Percentiles rank a stretch among this genome's conserved stretches.
These are phyloP conservation scores for Pedetes capensis DNA, from an alignment of 2,113 vertebrate genomes.

Conservation along the genomic window DNA sequence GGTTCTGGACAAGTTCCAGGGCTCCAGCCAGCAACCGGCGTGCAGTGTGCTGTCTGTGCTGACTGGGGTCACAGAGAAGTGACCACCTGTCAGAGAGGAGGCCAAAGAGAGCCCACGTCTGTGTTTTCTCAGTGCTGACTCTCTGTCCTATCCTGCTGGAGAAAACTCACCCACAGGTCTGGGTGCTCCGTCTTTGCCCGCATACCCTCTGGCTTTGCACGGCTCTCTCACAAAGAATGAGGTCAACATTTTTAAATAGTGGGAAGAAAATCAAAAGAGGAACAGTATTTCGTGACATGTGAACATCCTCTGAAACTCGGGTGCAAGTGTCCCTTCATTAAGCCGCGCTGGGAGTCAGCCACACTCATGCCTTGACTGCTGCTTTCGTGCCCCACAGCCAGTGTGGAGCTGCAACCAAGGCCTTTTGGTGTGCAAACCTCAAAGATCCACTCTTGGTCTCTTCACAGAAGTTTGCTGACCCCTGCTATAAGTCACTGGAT, in stretches of 20 bases:
- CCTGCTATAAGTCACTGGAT: neutral
- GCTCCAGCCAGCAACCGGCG: neutral
- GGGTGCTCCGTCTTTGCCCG: neutral
- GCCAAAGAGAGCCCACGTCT: neutral
- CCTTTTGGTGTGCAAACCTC: neutral
- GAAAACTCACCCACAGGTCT: neutral
- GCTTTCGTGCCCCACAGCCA: neutral
- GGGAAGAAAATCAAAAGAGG: neutral
- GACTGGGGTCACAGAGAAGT: neutral
- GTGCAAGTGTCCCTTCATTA: neutral
- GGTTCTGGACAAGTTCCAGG: neutral
- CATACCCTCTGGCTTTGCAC: neutral
- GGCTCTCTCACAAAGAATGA: neutral
- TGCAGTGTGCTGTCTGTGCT: neutral
- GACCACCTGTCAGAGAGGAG: rapidly evolving
- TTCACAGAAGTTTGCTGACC: neutral
- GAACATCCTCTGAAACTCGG: neutral
- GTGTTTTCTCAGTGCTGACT: rapidly evolving
- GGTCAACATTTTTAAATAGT: neutral
- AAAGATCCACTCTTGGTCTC: neutral
- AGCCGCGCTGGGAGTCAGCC: neutral
- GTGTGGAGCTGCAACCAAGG: neutral
- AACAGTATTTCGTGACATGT: neutral
- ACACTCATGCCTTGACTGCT: neutral
- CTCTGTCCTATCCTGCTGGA: neutral